phyloP scores from a whole-genome alignment of 2,888 invertebrate species.

The Xestobium rufovillosum region DNA sequence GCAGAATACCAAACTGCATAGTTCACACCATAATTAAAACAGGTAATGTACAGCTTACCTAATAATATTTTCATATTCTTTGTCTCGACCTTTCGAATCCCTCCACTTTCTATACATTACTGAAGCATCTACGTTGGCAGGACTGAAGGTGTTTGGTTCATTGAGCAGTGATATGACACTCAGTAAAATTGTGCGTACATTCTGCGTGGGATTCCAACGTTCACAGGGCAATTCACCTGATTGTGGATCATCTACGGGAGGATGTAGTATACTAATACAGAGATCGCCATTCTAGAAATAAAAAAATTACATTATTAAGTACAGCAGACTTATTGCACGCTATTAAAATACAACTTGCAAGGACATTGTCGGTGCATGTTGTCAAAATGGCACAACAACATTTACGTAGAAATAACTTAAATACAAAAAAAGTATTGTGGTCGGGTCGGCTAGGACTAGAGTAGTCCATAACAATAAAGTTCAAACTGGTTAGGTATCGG shows the following conservation, averaged over 20 bases:
- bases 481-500: too few relatives aligned
- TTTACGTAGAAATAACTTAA: too few relatives aligned
- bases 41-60: too few relatives aligned
- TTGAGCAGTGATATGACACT: slow-evolving; percentile 98
- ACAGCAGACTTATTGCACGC: not conserved
- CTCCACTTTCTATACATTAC: slow-evolving; percentile 99
- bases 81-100: slow-evolving; percentile 95
- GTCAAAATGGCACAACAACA: too few relatives aligned
- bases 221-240: slow-evolving; percentile 98
- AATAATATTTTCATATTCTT: slow-evolving; percentile 98
- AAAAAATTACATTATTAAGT: slow-evolving; percentile 8
- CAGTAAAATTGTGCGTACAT: slow-evolving; percentile 94
- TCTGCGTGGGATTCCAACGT: slow-evolving; percentile 99
- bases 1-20: too few relatives aligned
- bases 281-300: slow-evolving; percentile 88
- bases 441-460: too few relatives aligned
- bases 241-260: slow-evolving; percentile 98
- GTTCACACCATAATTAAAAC: too few relatives aligned
- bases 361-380: not conserved
- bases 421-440: too few relatives aligned
- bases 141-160: slow-evolving; percentile 99
- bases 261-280: slow-evolving; percentile 98
- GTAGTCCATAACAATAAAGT: too few relatives aligned
- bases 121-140: slow-evolving; percentile 99
- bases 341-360: not conserved